Conservation (phyloP, 2,113 vertebrate species). For the Siniperca chuatsi region DNA sequence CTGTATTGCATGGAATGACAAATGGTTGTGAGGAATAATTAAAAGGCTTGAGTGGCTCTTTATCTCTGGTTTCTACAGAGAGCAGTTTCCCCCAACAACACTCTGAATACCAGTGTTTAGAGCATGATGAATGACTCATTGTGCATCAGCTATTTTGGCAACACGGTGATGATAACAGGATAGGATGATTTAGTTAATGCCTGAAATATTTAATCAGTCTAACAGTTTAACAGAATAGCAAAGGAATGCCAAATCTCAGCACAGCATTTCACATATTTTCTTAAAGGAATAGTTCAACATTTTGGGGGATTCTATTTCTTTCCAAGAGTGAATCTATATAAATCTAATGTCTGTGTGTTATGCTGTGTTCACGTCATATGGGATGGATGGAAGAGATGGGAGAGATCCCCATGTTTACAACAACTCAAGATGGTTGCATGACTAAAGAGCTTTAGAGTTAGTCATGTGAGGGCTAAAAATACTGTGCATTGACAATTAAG, state of each 20-base stretch:
- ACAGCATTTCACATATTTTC: background rate
- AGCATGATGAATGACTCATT: constrained; percentile 68
- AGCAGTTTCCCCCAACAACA: constrained; percentile 22
- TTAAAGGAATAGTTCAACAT: background rate
- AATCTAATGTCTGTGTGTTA: background rate
- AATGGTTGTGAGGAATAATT: constrained; percentile 66
- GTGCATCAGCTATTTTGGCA: constrained; percentile 62
- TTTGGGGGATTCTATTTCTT: background rate
- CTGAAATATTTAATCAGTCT: constrained; percentile 12
- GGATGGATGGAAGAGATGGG: background rate
- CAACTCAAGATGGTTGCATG: background rate
- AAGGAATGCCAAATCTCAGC: background rate
- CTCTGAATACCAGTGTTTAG: constrained; percentile 39
- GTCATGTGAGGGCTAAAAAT: background rate
- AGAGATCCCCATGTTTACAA: background rate
- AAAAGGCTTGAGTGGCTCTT: constrained; percentile 59
- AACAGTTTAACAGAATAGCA: constrained; percentile 8
- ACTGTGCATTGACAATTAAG: background rate
- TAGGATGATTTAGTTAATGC: constrained; percentile 31
- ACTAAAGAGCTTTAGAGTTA: background rate
- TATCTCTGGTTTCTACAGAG: constrained; percentile 49
- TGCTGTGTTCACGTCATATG: background rate
- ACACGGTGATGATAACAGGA: constrained; percentile 58
- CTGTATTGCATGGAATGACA: constrained; percentile 43
- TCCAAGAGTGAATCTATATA: background rate